Base-by-base conservation (phyloP, 2,888 invertebrate species). In the Hymenopus coronatus region DNA sequence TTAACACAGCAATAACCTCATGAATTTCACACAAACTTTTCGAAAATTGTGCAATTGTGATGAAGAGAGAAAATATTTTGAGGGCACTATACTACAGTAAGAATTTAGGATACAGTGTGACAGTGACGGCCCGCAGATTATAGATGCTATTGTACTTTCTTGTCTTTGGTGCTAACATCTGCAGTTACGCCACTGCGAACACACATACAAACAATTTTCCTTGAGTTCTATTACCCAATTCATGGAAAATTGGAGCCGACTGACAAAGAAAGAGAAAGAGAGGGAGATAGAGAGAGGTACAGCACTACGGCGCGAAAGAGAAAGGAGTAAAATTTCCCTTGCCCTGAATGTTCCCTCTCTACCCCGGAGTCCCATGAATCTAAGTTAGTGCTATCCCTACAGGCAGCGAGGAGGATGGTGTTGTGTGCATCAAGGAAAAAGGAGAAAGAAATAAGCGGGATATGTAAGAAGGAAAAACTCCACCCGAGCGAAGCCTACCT, bases 211-310 rank as follows among this genome's bases (percentile, higher is more conserved):
- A 87, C 87, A 87, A 86, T 89, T 88, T 88, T 88, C 87, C 83
- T 84, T 40, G 88, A 84, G 89, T 86, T 88, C 87, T 89, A 89
- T 89, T 89, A 89, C 89, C 88, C 89, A 89, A 88, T 88, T 88
- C 89, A 87, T 88, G 89, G 89, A 88, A 89, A 89, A 89, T 89
- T 89, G 89, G 89, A 87, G 89, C 88, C 88, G 88, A 88, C 84
- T 87, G 88, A 81, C 83, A 89, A 82, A 82, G 88, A 85, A 28
- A 87, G 83, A 87, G 33, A 27, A 83, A 84, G 84, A 33, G 25
- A 28, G 40, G 27, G 28, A 27, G 86, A n/a, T n/a, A n/a, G 25
- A 28, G 86, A 81, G 54, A 20, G 54, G 4, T 70, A 70, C 54
- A 70, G 20, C 54, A 70, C 25, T 15, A 20, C 20, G 20, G 20